Percentiles rank a stretch among this genome's conserved stretches.
Evolutionary conservation across 2,888 invertebrate genomes (phyloP).

Genomic region (Trichopria drosophilae): DNA sequence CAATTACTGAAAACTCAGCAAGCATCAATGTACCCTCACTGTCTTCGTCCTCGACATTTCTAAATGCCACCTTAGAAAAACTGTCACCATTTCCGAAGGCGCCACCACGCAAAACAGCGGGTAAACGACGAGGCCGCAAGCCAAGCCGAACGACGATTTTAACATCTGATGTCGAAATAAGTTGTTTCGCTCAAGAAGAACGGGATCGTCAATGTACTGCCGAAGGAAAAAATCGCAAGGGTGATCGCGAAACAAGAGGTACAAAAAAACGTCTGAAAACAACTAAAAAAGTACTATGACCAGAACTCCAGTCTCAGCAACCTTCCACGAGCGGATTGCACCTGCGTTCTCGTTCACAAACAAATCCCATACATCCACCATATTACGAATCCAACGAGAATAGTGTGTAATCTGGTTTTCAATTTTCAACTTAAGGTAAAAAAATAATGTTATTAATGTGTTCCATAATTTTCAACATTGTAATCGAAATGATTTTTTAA

Average conservation of each 20-base stretch:
- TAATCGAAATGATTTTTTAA: no score
- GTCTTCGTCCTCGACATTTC: constrained; percentile 1
- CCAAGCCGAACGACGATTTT: constrained; percentile 6
- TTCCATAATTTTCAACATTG: no score
- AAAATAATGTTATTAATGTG: no score
- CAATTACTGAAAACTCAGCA: neutral
- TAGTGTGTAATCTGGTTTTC: no score
- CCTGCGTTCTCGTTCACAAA: no score
- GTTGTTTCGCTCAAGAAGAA: constrained; percentile 9
- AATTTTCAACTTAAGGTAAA: no score
- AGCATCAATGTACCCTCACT: neutral
- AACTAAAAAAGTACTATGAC: no score
- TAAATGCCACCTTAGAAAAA: constrained; percentile 6
- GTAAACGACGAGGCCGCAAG: constrained; percentile 7
- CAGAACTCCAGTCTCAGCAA: no score
- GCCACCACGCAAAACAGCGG: constrained; percentile 7
- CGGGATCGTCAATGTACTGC: neutral
- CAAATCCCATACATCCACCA: no score
- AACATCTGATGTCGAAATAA: constrained; percentile 12
- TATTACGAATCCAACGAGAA: no score
- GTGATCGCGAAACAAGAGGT: constrained; percentile 2
- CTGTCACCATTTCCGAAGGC: constrained; percentile 5
- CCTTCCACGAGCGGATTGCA: no score
- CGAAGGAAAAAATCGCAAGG: constrained; percentile 4
- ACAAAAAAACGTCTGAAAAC: no score